Evolutionary conservation across 2,888 invertebrate genomes (phyloP), one percentile per base, ranked within the genome.

Genomic region (Agrochola lychnidis): DNA sequence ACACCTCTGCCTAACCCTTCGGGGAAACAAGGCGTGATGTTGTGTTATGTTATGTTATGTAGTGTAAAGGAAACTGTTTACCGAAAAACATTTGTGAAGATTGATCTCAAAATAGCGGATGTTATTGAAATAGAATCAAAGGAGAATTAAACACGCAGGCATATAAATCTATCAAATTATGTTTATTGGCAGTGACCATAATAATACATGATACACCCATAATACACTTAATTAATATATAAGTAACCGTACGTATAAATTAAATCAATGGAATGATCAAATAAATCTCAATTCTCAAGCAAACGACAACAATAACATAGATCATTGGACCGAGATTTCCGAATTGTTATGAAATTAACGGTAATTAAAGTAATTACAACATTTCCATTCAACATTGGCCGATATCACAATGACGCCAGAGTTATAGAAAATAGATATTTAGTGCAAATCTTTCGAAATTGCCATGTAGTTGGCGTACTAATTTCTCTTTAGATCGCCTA

Each of bases 401-500:
- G 76, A 72, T 76, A 85, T 76, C 71, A 70, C 63, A 68, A 57
- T 79, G 71, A 36, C 82, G 73, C 12, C 74, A 77, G 62, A 66
- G 70, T 69, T 53, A 72, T 73, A 84, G 59, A 73, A 76, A 87
- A 78, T 68, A 22, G 63, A 62, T 75, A 77, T 73, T 85, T 73
- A 82, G 70, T 77, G 62, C 82, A 68, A 80, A 79, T 81, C 73
- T 86, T 79, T 86, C 79, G 80, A 72, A 79, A 83, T 68, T 42
- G 53, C 57, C 30, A 76, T 76, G 71, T 57, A 64, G 70, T 72
- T 78, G 59, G 53, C 68, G 75, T 69, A 79, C 77, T 68, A 76
- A 79, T 80, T 80, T 85, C 68, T 79, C 68, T 82, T 76, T 51
- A 87, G 53, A 40, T 74, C 63, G 40, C 71, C 64, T 70, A 63